Evolutionary conservation across 2,888 invertebrate species (phyloP).

Genomic region (Drosophila neonasuta): DNA sequence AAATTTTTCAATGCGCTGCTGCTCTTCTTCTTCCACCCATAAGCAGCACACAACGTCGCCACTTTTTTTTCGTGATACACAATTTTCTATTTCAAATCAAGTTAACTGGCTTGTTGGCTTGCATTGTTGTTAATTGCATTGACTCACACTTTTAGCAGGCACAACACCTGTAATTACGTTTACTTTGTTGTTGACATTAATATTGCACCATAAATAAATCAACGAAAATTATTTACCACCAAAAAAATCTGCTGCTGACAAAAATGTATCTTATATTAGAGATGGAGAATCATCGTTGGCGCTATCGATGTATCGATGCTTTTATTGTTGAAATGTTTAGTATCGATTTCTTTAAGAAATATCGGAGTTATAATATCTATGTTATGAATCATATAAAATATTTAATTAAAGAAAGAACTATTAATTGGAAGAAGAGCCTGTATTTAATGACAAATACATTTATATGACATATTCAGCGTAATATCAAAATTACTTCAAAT

Average conservation of each 20-base stretch:
- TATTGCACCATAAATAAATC: slow-evolving; percentile 41
- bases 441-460: no score
- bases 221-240: slow-evolving; percentile 59
- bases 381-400: no score
- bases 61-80: slow-evolving; percentile 54
- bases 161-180: slow-evolving; percentile 9
- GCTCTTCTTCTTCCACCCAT: slow-evolving; percentile 38
- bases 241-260: slow-evolving; percentile 64
- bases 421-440: no score
- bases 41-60: slow-evolving; percentile 61
- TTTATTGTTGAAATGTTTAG: background rate
- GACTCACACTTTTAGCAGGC: slow-evolving; percentile 2
- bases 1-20: slow-evolving; percentile 50
- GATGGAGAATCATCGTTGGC: background rate
- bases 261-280: slow-evolving; percentile 60
- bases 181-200: slow-evolving; percentile 40
- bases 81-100: slow-evolving; percentile 22
- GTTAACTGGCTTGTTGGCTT: slow-evolving; percentile 1
- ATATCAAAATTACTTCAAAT: no score
- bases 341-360: background rate
- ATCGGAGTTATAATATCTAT: no score
- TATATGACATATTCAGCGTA: no score
- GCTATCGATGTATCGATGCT: background rate
- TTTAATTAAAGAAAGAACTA: no score
- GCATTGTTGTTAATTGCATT: background rate